Evolutionary conservation across 2,113 vertebrate genomes (phyloP).

Genomic region (Pseudopipra pipra): DNA sequence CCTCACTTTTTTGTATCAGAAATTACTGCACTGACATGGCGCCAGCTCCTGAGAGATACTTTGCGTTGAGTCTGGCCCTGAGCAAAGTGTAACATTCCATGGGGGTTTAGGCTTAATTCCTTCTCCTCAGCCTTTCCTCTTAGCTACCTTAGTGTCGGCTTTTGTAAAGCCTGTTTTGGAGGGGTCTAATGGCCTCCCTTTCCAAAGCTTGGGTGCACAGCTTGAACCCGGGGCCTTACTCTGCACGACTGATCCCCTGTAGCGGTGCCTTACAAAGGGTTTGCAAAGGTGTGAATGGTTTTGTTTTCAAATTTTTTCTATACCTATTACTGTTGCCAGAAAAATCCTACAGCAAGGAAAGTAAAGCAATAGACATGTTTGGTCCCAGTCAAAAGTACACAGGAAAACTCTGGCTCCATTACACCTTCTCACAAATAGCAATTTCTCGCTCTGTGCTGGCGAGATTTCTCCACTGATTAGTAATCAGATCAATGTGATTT

Average conservation of each 20-base stretch:
- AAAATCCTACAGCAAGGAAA: background rate
- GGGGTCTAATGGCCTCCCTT: background rate
- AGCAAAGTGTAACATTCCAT: conserved; percentile 13
- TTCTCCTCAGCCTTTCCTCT: background rate
- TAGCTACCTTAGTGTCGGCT: background rate
- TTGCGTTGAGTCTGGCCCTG: background rate
- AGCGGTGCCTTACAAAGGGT: background rate
- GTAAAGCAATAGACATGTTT: background rate
- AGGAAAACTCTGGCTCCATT: background rate
- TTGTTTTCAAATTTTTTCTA: background rate
- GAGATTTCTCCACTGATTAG: background rate
- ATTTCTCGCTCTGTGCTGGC: background rate
- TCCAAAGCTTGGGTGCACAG: background rate
- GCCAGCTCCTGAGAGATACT: background rate
- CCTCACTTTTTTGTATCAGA: background rate
- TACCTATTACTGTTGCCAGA: background rate
- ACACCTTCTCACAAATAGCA: background rate
- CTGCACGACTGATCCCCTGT: background rate
- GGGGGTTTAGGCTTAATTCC: conserved; percentile 17
- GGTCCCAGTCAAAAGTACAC: background rate
- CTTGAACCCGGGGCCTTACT: background rate
- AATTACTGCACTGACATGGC: background rate
- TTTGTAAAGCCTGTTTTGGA: background rate
- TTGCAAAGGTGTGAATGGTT: background rate
- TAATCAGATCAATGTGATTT: background rate